Conservation (phyloP, 2,797 vertebrate species). For the Atherinosoma microstoma region DNA sequence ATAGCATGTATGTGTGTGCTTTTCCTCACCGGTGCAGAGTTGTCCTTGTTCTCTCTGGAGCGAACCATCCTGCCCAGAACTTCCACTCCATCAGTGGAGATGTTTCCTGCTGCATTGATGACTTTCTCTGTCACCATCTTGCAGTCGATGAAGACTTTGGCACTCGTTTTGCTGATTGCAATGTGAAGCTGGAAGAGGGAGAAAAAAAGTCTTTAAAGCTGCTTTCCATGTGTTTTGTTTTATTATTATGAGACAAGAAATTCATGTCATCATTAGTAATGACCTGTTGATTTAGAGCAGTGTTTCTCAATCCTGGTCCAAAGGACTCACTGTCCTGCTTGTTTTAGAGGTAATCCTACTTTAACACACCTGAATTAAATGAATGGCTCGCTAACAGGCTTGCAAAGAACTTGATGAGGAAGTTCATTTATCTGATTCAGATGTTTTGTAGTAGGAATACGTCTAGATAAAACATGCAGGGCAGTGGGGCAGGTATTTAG, state of each 20-base stretch:
- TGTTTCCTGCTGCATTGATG: slow-evolving; percentile 91
- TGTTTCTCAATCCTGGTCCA: no score
- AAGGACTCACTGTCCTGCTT: no score
- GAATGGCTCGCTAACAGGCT: no score
- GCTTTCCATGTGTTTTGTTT: neutral
- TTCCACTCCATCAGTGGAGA: slow-evolving; percentile 90
- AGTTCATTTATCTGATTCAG: no score
- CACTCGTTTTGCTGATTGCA: slow-evolving; percentile 90
- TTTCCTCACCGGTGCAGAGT: slow-evolving; percentile 89
- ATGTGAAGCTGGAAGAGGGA: slow-evolving; percentile 87
- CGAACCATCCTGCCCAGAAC: slow-evolving; percentile 94
- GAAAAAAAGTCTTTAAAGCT: neutral
- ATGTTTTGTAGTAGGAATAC: no score
- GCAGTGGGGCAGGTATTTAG: neutral
- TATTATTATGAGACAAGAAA: neutral
- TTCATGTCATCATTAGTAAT: neutral
- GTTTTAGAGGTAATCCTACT: no score
- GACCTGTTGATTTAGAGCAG: no score
- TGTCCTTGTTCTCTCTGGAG: slow-evolving; percentile 89
- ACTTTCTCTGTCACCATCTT: slow-evolving; percentile 88
- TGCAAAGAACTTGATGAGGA: no score
- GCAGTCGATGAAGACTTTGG: slow-evolving; percentile 92
- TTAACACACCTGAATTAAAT: no score
- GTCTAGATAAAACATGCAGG: no score
- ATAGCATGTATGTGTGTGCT: neutral